Conservation (phyloP, 2,888 invertebrate species). For the Aspidiotus rigidus region DNA sequence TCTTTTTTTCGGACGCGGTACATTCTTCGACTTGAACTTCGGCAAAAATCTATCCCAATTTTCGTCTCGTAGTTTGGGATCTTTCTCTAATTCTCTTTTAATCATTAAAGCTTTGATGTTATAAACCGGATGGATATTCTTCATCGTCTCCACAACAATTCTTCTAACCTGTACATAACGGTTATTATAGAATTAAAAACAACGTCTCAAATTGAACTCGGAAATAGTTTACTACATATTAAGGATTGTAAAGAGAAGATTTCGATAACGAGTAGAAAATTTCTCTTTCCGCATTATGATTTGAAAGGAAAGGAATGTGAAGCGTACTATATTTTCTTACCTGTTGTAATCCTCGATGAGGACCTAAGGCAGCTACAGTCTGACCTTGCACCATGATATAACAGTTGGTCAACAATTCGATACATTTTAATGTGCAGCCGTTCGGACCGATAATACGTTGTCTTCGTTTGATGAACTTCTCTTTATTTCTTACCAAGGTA, state of each 20-base stretch:
- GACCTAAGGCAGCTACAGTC: slow-evolving; percentile 93
- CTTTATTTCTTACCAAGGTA: slow-evolving; percentile 76
- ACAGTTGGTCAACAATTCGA: slow-evolving; percentile 90
- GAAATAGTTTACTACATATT: no score
- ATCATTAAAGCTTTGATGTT: slow-evolving; percentile 97
- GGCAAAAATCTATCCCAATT: slow-evolving; percentile 96
- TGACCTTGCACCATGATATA: slow-evolving; percentile 95
- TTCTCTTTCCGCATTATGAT: no score
- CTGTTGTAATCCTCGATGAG: slow-evolving; percentile 79
- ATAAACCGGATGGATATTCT: slow-evolving; percentile 96
- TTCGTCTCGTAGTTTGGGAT: slow-evolving; percentile 81
- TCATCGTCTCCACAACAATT: slow-evolving; percentile 94
- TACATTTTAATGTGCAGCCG: slow-evolving; percentile 94
- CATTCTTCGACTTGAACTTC: slow-evolving; percentile 81
- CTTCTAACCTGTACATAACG: slow-evolving; percentile 53
- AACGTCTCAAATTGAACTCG: no score
- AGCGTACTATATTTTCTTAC: slow-evolving; percentile 37
- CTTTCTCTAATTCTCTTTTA: slow-evolving; percentile 86
- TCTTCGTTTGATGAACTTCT: slow-evolving; percentile 88
- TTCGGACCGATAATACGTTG: slow-evolving; percentile 93
- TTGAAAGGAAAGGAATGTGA: no score
- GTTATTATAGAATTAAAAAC: no score
- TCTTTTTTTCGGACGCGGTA: slow-evolving; percentile 71
- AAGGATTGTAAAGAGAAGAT: no score
- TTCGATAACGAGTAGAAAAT: no score